Evolutionary conservation across 2,797 vertebrate species (phyloP), one percentile per base, ranked within the genome.

Genomic region (Decapterus maruadsi): DNA sequence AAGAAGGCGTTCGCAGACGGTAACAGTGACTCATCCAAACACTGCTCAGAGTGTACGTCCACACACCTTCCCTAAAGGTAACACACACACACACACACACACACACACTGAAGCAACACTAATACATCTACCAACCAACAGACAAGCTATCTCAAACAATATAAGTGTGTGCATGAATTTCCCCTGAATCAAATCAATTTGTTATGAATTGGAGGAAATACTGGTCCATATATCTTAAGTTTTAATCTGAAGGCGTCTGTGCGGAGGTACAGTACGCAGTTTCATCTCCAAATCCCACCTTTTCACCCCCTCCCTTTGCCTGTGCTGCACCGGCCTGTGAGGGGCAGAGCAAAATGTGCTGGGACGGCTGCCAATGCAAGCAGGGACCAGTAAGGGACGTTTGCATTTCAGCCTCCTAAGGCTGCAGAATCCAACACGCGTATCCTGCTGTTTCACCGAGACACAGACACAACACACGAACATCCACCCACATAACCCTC

Each of bases 391-490:
- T 77, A 34, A 75, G 59, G 81, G 62, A 75, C 46, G 42, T 72
- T 82, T 29, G 10, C 55, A 73, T 62, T 74, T 75, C n/a, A 12
- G 68, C 54, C 78, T 73, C 65, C 59, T 42, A 75, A 79, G 19
- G 9, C 74, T 65, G 76, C 76, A 80, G 43, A 83, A 77, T 70
- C 63, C 42, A 14, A 36, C 77, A 81, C 9, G 3, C 43, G 0
- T 12, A 69, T 68, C 77, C 72, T 77, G 76, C 70, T 66, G 77
- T 60, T 86, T 82, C 68, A 66, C 72, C 5, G 5, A 81, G 68
- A 77, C 67, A 40, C 68, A 84, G 77, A 88, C 78, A 86, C 81
- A 84, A 83, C 82, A 84, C 75, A 66, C 73, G 88, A 80, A 82
- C 58, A 77, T 75, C 81, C 74, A 4, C 88, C 82, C 81, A 77